These are phyloP conservation scores for Caenorhabditis sulstoni DNA, from an alignment of 2,888 invertebrate species.

Conservation along the genomic window DNA sequence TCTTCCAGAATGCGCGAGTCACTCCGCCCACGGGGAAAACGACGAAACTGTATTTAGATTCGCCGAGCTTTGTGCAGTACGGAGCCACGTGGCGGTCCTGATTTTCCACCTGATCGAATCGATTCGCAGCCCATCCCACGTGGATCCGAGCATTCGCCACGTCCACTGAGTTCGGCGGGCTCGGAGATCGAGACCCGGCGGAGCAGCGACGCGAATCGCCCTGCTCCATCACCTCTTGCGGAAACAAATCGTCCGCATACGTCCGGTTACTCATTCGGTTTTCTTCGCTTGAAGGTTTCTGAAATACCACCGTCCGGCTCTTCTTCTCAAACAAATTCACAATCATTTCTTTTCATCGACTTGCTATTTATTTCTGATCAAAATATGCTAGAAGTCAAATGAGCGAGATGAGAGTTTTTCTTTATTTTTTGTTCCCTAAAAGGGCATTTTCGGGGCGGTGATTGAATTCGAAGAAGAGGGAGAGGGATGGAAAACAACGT, in stretches of 20 bases:
- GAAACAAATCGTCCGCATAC: constrained; percentile 42
- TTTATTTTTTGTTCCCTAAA: constrained; percentile 57
- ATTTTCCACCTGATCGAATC: constrained; percentile 45
- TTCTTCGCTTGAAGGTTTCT: no score
- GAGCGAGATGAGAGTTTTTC: constrained; percentile 27
- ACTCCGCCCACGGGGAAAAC: constrained; percentile 73
- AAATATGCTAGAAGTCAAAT: constrained; percentile 55
- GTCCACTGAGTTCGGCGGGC: constrained; percentile 2
- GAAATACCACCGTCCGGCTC: no score
- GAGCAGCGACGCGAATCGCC: background rate
- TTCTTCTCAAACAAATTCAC: no score
- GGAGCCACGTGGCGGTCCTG: constrained; percentile 45
- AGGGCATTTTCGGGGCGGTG: constrained; percentile 33
- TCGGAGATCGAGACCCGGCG: background rate
- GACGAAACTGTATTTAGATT: constrained; percentile 69
- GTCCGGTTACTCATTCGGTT: constrained; percentile 43
- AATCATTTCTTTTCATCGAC: constrained; percentile 19
- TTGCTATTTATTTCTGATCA: constrained; percentile 52
- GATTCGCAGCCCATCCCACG: constrained; percentile 68
- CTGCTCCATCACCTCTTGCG: constrained; percentile 14
- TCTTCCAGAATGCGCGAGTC: constrained; percentile 59
- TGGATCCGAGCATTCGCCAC: constrained; percentile 56
- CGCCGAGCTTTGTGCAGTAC: constrained; percentile 42
- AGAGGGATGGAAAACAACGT: constrained; percentile 59
- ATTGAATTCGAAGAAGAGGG: constrained; percentile 50